A percentile compares a stretch with the other conserved stretches of the same genome.
Conservation (phyloP, 1,140 invertebrate genomes). For the Drosophila ohnishii region DNA sequence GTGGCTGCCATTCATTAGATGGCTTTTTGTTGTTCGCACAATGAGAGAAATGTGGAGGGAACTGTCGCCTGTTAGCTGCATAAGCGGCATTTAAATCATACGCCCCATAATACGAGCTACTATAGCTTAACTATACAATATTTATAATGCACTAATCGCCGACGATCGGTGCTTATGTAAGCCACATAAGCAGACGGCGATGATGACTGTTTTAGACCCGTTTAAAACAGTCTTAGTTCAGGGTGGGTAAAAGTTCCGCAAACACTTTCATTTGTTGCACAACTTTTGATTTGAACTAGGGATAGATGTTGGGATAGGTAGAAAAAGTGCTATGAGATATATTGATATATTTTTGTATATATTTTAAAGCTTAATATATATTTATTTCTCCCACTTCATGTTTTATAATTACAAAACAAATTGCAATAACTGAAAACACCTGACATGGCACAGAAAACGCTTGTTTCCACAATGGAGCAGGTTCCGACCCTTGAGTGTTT, state of each 20-base stretch:
- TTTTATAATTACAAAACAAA: neutral
- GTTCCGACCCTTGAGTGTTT: conserved; percentile 12
- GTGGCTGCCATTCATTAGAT: conserved; percentile 54
- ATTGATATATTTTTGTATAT: too few species aligned
- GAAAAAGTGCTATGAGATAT: too few species aligned
- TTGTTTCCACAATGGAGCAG: conserved; percentile 33
- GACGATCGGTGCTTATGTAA: conserved; percentile 38
- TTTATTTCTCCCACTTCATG: neutral
- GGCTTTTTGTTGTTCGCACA: conserved; percentile 54
- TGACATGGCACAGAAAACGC: conserved; percentile 7
- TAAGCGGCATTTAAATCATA: conserved; percentile 67
- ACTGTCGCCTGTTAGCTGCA: conserved; percentile 27
- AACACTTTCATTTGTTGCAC: conserved; percentile 65
- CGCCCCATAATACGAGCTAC: conserved; percentile 46
- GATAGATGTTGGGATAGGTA: too few species aligned
- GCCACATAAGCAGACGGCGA: neutral
- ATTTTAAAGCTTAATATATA: neutral
- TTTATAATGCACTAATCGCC: conserved; percentile 67
- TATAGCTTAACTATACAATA: conserved; percentile 40
- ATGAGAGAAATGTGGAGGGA: conserved; percentile 40
- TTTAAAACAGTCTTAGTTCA: conserved; percentile 39
- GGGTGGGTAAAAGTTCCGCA: conserved; percentile 64
- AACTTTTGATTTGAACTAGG: conserved; percentile 2
- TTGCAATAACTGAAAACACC: neutral
- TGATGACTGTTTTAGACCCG: conserved; percentile 23